These are phyloP conservation scores for Sebastes goodei DNA, from an alignment of 2,797 vertebrate genomes.

Conservation along the genomic window DNA sequence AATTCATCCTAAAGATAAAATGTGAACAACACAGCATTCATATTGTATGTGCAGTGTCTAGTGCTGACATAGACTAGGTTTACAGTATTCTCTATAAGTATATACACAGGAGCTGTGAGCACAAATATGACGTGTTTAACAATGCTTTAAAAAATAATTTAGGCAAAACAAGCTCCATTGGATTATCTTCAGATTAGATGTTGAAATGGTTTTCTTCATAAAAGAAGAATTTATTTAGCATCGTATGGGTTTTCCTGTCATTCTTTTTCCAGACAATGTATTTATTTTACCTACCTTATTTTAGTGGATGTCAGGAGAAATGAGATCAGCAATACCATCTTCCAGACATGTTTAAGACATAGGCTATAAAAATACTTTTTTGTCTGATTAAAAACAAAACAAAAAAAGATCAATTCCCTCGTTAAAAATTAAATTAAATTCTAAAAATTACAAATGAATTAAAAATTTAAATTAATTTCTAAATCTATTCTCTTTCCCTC, in stretches of 20 bases:
- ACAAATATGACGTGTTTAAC: slow-evolving; percentile 10
- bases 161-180: background rate
- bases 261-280: background rate
- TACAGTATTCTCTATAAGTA: slow-evolving; percentile 42
- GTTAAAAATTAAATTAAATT: background rate
- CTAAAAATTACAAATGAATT: too few species aligned
- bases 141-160: background rate
- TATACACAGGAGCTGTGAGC: slow-evolving; percentile 13
- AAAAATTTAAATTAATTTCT: background rate
- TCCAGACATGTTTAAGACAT: background rate
- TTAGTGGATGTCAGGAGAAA: background rate
- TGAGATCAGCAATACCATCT: background rate
- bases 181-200: background rate
- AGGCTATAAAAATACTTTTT: background rate
- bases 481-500: background rate
- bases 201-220: background rate
- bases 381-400: background rate
- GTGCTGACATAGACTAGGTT: slow-evolving; percentile 61
- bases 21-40: slow-evolving; percentile 22
- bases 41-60: slow-evolving; percentile 52
- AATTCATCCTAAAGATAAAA: slow-evolving; percentile 31
- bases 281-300: background rate
- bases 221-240: background rate
- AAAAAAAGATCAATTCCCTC: background rate
- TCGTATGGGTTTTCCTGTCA: background rate